phyloP scores from a whole-genome alignment of 2,113 vertebrate species.

The Hemibagrus wyckioides region DNA sequence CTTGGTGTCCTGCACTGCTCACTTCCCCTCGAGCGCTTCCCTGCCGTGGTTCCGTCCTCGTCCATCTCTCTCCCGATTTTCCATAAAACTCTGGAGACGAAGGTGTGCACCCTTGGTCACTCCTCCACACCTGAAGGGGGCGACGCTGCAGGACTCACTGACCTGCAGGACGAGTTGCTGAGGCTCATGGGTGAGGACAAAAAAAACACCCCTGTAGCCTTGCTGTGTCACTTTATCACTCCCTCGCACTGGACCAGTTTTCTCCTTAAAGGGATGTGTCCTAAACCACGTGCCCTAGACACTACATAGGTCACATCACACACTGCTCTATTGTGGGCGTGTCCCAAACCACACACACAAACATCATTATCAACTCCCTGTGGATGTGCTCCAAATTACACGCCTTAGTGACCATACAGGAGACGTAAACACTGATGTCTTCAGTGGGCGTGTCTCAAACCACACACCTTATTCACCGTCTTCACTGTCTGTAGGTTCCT shows the following conservation, averaged over 20 bases:
- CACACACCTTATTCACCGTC: background rate
- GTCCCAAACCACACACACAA: background rate
- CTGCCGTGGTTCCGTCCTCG: slow-evolving; percentile 63
- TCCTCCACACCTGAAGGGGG: slow-evolving; percentile 57
- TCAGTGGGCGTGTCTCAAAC: background rate
- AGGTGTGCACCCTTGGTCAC: slow-evolving; percentile 79
- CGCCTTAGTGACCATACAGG: background rate
- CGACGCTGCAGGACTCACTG: slow-evolving; percentile 64
- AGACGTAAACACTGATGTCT: background rate
- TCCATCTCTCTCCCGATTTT: slow-evolving; percentile 75
- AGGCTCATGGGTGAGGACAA: slow-evolving; percentile 78
- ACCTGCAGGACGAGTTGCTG: slow-evolving; percentile 87
- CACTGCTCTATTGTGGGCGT: background rate
- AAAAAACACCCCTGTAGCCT: background rate
- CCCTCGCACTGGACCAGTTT: background rate
- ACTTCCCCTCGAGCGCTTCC: slow-evolving; percentile 72
- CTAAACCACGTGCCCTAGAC: background rate
- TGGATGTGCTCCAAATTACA: background rate
- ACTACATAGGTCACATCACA: background rate
- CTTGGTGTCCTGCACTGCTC: slow-evolving; percentile 80
- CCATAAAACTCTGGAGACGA: slow-evolving; percentile 80
- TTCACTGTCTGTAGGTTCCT: slow-evolving; percentile 61
- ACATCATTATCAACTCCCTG: background rate
- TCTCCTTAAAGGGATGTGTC: background rate
- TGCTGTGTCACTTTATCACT: background rate